These are phyloP conservation scores for Pachliopta kotzebuea DNA, from an alignment of 2,888 invertebrate species.

Conservation along the genomic window DNA sequence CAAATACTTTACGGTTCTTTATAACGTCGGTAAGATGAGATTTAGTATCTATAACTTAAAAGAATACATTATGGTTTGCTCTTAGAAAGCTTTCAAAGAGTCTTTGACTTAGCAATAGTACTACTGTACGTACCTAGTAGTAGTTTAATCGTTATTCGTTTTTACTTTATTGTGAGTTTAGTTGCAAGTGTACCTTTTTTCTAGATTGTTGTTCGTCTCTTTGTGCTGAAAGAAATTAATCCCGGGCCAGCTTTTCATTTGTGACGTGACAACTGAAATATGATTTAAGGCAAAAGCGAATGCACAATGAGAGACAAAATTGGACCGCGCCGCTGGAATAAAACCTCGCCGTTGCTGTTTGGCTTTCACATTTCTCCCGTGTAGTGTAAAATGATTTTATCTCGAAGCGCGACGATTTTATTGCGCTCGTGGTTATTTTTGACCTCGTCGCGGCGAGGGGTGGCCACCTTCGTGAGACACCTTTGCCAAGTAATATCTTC, in stretches of 20 bases:
- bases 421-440: slow-evolving; percentile 18
- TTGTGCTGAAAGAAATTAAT: slow-evolving; percentile 32
- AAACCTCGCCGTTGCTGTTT: slow-evolving; percentile 45
- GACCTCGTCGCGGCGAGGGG: slow-evolving; percentile 5
- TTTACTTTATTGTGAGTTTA: no score
- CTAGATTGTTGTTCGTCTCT: no score
- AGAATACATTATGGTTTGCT: no score
- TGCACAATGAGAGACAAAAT: slow-evolving; percentile 60
- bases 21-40: no score
- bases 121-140: no score
- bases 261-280: slow-evolving; percentile 54
- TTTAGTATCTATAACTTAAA: no score
- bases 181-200: no score
- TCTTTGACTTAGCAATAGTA: no score
- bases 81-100: no score
- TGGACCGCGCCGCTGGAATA: slow-evolving; percentile 53
- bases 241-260: slow-evolving; percentile 27
- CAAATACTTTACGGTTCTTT: no score
- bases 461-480: not conserved
- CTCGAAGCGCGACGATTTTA: slow-evolving; percentile 29
- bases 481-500: slow-evolving; percentile 6
- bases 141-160: no score
- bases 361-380: slow-evolving; percentile 49
- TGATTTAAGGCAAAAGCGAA: slow-evolving; percentile 56
- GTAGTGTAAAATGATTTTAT: slow-evolving; percentile 45